Percentiles rank a stretch among this genome's conserved stretches.
These are phyloP conservation scores for Anneissia japonica DNA, from an alignment of 35 echinoderm and acorn worm species.

Conservation along the genomic window DNA sequence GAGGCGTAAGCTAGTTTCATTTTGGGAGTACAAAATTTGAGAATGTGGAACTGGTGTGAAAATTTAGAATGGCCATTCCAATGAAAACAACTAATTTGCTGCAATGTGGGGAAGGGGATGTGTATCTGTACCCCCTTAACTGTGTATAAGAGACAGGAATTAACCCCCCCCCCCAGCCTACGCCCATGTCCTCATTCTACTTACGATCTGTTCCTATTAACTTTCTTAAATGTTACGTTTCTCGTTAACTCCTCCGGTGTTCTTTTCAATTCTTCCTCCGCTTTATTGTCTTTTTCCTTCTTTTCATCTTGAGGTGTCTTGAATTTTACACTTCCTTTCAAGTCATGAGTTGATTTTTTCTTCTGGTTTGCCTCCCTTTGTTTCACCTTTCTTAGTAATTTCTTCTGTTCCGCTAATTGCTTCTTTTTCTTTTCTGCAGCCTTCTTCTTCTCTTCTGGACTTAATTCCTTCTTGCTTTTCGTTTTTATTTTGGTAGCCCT, in stretches of 20 bases:
- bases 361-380: slow-evolving; percentile 38
- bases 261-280: slow-evolving; percentile 29
- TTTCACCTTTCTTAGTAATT: slow-evolving; percentile 60
- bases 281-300: slow-evolving; percentile 21
- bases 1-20: too few relatives aligned
- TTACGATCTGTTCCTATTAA: slow-evolving; percentile 85
- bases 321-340: slow-evolving; percentile 31
- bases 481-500: not conserved
- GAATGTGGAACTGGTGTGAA: too few relatives aligned
- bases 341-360: slow-evolving; percentile 30
- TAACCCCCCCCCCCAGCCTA: too few relatives aligned
- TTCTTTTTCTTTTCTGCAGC: slow-evolving; percentile 61
- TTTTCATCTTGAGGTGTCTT: slow-evolving; percentile 39
- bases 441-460: slow-evolving; percentile 65
- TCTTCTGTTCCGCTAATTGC: slow-evolving; percentile 66
- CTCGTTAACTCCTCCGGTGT: not conserved
- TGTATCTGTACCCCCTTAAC: too few relatives aligned
- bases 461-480: slow-evolving; percentile 23
- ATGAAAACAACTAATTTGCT: too few relatives aligned
- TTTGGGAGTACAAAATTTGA: too few relatives aligned
- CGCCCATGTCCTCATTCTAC: not conserved
- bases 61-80: too few relatives aligned
- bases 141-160: too few relatives aligned
- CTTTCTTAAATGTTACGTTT: slow-evolving; percentile 67
- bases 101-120: too few relatives aligned